Base-by-base conservation (phyloP, 2,888 invertebrate genomes). In the Scaeva pyrastri region DNA sequence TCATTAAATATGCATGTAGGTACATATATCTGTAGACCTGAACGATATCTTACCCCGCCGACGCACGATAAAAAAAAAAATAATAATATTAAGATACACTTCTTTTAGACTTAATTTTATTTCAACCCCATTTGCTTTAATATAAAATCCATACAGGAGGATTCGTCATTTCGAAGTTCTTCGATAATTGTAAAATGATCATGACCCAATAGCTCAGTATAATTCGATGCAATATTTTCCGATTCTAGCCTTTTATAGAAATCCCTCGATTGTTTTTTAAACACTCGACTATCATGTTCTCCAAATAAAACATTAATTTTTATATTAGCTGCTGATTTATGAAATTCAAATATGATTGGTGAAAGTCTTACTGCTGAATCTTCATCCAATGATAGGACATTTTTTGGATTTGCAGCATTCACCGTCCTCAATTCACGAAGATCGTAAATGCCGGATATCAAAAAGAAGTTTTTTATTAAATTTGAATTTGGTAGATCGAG, bases 151-250 rank as follows among this genome's bases (percentile, higher is more conserved):
- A 73, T 82, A 2, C 74, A 78, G 7, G 52, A 11, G 10, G 86
- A 78, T 0, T 60, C 43, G 1, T 78, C 70, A 55, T 39, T 26
- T 6, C 77, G 41, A 7, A 86, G 36, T 2, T 95, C 94, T 91
- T 97, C 97, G 1, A 96, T 94, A 14, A 97, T 95, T 89, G 96
- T 94, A 89, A 96, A 97, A 91, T 97, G 97, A 90, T 97, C 97
- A 89, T 95, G 93, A 8, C 0, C 93, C 91, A 39, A 94, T 93
- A 85, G 95, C 94, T 10, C 93, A 86, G 95, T 93, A 21, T 94
- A 91, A 87, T 93, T 93, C 90, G 95, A 93, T 31, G 94, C 93
- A 2, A 94, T 91, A 23, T 94, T 93, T 0, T 93, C 92, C 1
- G 93, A 91, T 36, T 93, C 93, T 26, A 94, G 90, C 3, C 93